Evolutionary conservation across 2,113 vertebrate genomes (phyloP).

Genomic region (Melierax canorus): DNA sequence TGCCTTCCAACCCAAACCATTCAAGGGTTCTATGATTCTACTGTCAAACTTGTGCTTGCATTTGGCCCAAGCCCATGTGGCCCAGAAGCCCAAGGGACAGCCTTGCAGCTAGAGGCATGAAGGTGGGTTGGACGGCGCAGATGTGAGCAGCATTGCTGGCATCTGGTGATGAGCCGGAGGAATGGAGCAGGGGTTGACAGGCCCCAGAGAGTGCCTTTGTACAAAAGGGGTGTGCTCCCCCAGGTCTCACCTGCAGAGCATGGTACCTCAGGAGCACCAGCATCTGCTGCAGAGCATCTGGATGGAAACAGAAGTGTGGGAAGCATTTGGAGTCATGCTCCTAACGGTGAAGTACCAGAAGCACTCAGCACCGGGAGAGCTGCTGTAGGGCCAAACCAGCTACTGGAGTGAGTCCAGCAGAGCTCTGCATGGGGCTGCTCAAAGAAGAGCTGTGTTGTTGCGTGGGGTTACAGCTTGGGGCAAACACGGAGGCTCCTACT

Average conservation of each 20-base stretch:
- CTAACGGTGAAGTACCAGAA: neutral
- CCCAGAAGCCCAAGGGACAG: neutral
- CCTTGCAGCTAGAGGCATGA: neutral
- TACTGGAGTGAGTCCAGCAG: neutral
- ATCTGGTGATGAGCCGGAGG: neutral
- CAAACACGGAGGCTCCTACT: neutral
- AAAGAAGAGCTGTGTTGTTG: too few species aligned
- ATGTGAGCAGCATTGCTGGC: neutral
- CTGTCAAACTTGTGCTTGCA: neutral
- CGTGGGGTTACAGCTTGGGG: neutral
- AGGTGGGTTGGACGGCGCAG: neutral
- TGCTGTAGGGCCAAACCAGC: neutral
- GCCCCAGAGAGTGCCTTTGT: too few species aligned
- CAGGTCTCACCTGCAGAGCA: fast-evolving
- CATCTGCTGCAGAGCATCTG: neutral
- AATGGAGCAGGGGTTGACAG: fast-evolving
- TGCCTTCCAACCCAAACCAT: too few species aligned
- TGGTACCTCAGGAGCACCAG: neutral
- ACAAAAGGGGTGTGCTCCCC: neutral
- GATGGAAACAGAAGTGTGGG: neutral
- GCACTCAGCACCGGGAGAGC: fast-evolving
- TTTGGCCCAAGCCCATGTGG: neutral
- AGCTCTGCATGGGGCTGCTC: neutral
- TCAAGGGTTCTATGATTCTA: too few species aligned
- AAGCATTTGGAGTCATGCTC: fast-evolving